These are phyloP conservation scores for Drosophila melanogaster DNA, from an alignment of 1,140 invertebrate genomes.

Conservation along the genomic window Release_6_plus_ISO1_MT NT_033777.3:8000501-8001000, in stretches of 20 bases:
- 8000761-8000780: constrained; percentile 42
- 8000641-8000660: constrained; percentile 59
- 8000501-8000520: constrained; percentile 79
- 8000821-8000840: constrained; percentile 12
- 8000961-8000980: constrained; percentile 42
- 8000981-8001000: constrained; percentile 33
- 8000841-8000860: constrained; percentile 46
- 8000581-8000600: constrained; percentile 84
- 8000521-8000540: neutral
- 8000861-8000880: constrained; percentile 42
- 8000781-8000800: constrained; percentile 55
- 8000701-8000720: neutral
- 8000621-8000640: constrained; percentile 53
- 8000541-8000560: too few species aligned
- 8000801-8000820: constrained; percentile 25
- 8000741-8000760: constrained; percentile 57
- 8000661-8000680: constrained; percentile 39
- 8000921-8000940: constrained; percentile 32
- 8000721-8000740: constrained; percentile 61
- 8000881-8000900: constrained; percentile 10
- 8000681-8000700: neutral
- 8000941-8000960: neutral
- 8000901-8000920: constrained; percentile 24
- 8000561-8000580: constrained; percentile 6
- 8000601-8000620: constrained; percentile 83